Evolutionary conservation across 2,888 invertebrate species (phyloP).

Genomic region (Brenthis daphne): DNA sequence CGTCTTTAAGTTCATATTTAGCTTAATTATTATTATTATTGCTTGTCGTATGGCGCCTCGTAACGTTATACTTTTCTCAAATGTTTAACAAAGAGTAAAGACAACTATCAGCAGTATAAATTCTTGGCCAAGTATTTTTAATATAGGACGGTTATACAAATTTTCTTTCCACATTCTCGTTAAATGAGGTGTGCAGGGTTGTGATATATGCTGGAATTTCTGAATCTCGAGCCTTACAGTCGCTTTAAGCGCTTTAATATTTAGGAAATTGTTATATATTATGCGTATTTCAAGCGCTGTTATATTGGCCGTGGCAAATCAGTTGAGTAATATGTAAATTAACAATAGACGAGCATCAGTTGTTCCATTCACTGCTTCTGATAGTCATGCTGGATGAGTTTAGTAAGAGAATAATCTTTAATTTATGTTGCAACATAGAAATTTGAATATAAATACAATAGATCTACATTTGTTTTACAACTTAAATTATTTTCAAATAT

Average conservation of each 20-base stretch:
- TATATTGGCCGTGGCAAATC: constrained; percentile 40
- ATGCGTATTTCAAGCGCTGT: constrained; percentile 22
- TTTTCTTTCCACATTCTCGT: constrained; percentile 65
- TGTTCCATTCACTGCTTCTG: constrained; percentile 56
- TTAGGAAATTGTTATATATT: constrained; percentile 8
- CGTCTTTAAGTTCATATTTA: too few species aligned
- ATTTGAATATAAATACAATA: not conserved
- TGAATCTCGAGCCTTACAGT: constrained; percentile 8
- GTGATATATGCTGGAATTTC: constrained; percentile 40
- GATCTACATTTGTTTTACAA: not conserved
- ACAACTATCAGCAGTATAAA: not conserved
- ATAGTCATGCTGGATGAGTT: constrained; percentile 57
- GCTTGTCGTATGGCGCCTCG: too few species aligned
- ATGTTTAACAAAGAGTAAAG: not conserved
- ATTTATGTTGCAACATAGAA: constrained; percentile 1
- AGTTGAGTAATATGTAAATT: constrained; percentile 48
- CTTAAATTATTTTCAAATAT: not conserved
- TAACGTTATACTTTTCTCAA: too few species aligned
- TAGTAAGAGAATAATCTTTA: constrained; percentile 30
- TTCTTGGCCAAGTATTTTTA: not conserved
- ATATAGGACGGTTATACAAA: constrained; percentile 48
- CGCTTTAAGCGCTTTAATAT: constrained; percentile 17
- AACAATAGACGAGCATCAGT: constrained; percentile 44
- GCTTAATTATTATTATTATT: too few species aligned
- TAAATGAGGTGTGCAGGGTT: constrained; percentile 64